Conservation (phyloP, 2,888 invertebrate genomes). For the Amphipoea oculea region DNA sequence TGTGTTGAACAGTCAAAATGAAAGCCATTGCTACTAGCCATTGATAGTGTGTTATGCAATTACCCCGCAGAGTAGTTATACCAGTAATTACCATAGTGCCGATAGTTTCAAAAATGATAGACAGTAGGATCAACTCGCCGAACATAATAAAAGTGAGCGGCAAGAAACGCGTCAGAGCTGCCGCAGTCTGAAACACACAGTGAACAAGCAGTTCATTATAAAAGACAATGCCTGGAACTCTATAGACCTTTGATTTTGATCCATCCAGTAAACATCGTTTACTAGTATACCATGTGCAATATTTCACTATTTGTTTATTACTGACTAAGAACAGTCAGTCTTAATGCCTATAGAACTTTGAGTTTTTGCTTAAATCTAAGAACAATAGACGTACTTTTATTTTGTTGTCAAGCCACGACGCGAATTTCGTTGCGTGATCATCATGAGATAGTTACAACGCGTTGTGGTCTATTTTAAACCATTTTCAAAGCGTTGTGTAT, state of each 20-base stretch:
- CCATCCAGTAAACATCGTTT: neutral
- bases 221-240: neutral
- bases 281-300: neutral
- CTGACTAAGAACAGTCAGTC: neutral
- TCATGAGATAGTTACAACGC: neutral
- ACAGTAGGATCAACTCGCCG: conserved; percentile 68
- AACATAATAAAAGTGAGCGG: conserved; percentile 60
- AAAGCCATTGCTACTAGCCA: too few relatives aligned
- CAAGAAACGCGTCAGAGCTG: conserved; percentile 42
- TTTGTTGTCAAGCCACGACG: too few relatives aligned
- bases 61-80: too few relatives aligned
- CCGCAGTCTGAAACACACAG: conserved; percentile 35
- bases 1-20: too few relatives aligned
- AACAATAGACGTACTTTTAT: neutral
- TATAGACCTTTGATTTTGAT: neutral
- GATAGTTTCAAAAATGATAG: conserved; percentile 67
- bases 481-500: neutral
- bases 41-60: too few relatives aligned
- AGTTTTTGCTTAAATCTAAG: neutral
- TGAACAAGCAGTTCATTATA: neutral
- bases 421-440: neutral
- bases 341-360: neutral
- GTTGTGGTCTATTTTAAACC: neutral
- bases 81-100: conserved; percentile 50
- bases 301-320: neutral